A percentile compares a stretch with the other conserved stretches of the same genome.
Evolutionary conservation across 2,113 vertebrate genomes (phyloP).

Genomic region (Nerophis ophidion): DNA sequence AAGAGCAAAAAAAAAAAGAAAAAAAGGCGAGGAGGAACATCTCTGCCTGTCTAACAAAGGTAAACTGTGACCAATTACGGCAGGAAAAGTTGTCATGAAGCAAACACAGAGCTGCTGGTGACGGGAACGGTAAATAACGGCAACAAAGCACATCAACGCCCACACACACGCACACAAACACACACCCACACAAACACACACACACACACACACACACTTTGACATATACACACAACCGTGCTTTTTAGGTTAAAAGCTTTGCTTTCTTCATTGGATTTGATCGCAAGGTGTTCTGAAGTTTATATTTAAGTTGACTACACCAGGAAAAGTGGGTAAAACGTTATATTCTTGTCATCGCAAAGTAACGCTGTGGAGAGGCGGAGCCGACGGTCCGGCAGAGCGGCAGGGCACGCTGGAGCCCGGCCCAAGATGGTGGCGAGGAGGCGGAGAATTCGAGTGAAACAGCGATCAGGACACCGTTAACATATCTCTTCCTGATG

Average conservation of each 20-base stretch:
- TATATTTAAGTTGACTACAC: neutral
- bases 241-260: slow-evolving; percentile 5
- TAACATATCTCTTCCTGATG: no score
- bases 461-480: no score
- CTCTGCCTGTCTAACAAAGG: slow-evolving; percentile 34
- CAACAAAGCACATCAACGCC: slow-evolving; percentile 9
- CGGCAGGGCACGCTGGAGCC: no score
- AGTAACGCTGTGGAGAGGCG: no score
- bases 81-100: slow-evolving; percentile 32
- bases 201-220: slow-evolving; percentile 1
- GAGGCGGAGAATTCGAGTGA: no score
- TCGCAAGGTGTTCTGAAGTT: neutral
- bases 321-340: neutral
- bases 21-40: slow-evolving; percentile 14
- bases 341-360: neutral
- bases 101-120: slow-evolving; percentile 21
- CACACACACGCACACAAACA: neutral
- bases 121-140: slow-evolving; percentile 27
- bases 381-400: no score
- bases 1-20: neutral
- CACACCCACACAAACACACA: neutral
- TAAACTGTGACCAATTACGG: slow-evolving; percentile 53
- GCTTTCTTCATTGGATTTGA: slow-evolving; percentile 11
- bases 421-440: no score
- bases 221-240: neutral